These are phyloP conservation scores for Cerastis leucographa DNA, from an alignment of 2,888 invertebrate genomes.

Conservation along the genomic window DNA sequence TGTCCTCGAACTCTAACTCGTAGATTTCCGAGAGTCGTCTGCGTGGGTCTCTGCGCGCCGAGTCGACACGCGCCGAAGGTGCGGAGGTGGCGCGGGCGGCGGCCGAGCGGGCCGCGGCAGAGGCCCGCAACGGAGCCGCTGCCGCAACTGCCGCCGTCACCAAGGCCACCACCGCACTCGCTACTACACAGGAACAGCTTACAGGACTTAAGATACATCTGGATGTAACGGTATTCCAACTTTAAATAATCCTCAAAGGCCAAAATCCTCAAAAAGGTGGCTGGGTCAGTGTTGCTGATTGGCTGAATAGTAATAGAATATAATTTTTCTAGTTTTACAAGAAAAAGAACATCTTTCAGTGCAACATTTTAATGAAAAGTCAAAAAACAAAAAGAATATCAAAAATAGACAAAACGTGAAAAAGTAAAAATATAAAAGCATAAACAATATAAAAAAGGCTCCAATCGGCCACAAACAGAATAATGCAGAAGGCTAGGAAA, in stretches of 20 bases:
- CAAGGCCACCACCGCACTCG: constrained; percentile 78
- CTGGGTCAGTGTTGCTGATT: no score
- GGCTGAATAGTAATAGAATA: no score
- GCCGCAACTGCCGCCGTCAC: constrained; percentile 81
- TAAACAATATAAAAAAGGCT: no score
- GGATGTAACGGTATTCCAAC: constrained; percentile 74
- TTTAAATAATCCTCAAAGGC: background rate
- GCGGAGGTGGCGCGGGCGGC: constrained; percentile 80
- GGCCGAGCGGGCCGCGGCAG: constrained; percentile 77
- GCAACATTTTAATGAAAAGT: no score
- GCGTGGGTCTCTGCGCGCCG: constrained; percentile 80
- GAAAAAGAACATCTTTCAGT: no score
- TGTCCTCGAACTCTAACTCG: background rate
- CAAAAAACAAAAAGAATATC: no score
- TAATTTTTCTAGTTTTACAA: no score
- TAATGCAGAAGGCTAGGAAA: background rate
- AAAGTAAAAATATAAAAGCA: no score
- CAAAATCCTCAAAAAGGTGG: background rate
- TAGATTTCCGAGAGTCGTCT: constrained; percentile 81
- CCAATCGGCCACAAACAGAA: no score
- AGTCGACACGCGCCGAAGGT: constrained; percentile 81
- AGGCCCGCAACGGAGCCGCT: constrained; percentile 81
- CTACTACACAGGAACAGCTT: constrained; percentile 78
- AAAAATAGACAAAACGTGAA: no score
- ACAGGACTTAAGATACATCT: constrained; percentile 80